Percentiles rank a stretch among this genome's conserved stretches.
phyloP scores from a whole-genome alignment of 1,140 invertebrate genomes.

The Zophobas morio region DNA sequence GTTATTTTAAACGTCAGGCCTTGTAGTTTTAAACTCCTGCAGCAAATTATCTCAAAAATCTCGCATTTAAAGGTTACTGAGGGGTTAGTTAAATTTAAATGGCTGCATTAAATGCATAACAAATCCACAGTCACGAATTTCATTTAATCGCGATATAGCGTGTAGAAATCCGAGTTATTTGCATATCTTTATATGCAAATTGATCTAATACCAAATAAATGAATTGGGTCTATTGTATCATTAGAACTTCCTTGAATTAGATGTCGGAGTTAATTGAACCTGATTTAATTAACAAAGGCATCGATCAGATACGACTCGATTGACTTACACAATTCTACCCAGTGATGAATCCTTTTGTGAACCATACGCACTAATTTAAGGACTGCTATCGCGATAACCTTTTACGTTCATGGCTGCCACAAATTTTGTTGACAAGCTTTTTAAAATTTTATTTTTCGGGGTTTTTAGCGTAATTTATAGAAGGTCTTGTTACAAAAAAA shows the following conservation, averaged over 20 bases:
- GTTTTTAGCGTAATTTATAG: not conserved
- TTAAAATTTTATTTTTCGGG: not conserved
- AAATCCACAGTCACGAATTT: slow-evolving; percentile 43
- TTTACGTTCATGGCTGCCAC: not conserved
- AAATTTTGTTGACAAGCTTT: not conserved
- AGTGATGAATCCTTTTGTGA: no score
- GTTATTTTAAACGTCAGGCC: not conserved
- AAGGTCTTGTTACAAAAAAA: not conserved
- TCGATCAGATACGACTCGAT: not conserved
- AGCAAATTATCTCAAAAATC: slow-evolving; percentile 18
- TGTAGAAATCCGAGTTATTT: slow-evolving; percentile 29
- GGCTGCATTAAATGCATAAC: slow-evolving; percentile 43
- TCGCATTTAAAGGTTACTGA: slow-evolving; percentile 27
- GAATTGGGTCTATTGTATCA: slow-evolving; percentile 29
- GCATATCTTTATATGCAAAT: slow-evolving; percentile 46
- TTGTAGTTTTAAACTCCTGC: slow-evolving; percentile 13
- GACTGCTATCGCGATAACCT: slow-evolving; percentile 3
- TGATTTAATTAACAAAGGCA: slow-evolving; percentile 29
- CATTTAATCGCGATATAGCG: slow-evolving; percentile 36
- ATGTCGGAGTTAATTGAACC: not conserved
- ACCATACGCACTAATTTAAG: no score
- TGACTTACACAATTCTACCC: not conserved
- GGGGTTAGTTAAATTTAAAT: slow-evolving; percentile 33
- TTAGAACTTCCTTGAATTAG: slow-evolving; percentile 27
- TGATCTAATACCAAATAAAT: slow-evolving; percentile 33